Conservation (phyloP, 53 echinoderm and acorn worm genomes). For the Temnopleurus reevesii region DNA sequence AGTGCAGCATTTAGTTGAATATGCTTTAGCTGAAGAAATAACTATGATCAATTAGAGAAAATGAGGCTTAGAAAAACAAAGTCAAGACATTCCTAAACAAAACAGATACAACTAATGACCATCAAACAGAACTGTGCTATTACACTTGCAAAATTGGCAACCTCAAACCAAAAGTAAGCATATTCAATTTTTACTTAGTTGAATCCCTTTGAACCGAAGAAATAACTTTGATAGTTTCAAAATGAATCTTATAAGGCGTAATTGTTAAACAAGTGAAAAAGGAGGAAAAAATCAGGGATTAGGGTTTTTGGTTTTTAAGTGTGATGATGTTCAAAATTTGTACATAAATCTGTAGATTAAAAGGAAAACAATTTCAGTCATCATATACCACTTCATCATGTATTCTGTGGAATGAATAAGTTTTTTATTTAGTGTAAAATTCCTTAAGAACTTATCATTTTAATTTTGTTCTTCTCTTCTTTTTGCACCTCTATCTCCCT, state of each 20-base stretch:
- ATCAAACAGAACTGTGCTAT: neutral
- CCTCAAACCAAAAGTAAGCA: no score
- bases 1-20: neutral
- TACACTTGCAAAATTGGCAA: neutral
- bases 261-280: no score
- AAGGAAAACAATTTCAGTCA: neutral
- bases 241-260: no score
- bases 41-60: neutral
- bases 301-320: no score
- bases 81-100: no score
- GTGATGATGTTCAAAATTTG: no score
- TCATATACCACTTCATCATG: neutral
- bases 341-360: neutral
- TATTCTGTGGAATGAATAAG: neutral
- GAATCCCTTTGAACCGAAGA: no score
- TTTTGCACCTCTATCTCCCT: neutral
- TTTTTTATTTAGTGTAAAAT: neutral
- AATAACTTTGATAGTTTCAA: no score
- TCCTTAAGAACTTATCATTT: neutral
- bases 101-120: no score
- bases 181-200: no score
- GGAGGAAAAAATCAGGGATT: no score
- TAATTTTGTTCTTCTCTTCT: neutral
- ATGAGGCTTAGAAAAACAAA: neutral
- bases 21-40: neutral